Base-by-base conservation (phyloP, 2,797 vertebrate genomes). In the Coendou prehensilis region DNA sequence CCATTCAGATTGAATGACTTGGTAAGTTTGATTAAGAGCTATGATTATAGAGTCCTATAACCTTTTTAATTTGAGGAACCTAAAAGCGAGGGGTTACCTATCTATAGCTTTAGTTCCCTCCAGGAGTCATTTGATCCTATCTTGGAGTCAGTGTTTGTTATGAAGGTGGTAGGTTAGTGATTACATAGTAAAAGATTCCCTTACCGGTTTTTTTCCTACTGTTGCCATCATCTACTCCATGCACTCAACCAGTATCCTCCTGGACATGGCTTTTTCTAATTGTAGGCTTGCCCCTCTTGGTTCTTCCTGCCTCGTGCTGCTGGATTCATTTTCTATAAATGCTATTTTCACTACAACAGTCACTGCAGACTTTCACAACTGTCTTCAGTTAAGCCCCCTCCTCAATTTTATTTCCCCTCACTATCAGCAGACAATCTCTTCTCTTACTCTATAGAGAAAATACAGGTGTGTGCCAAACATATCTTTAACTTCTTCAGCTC, bases 401-500 rank as follows among this genome's bases (percentile, higher is more conserved):
- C 76, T 54, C 54, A 45, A 0, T 85, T 30, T 11, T 56, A 23
- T 56, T 20, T 50, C 41, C 67, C 45, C 45, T 95, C 20, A 20
- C 26, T 67, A 9, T 78, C 26, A n/a, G 71, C 41, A 69, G 67
- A 33, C 67, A 81, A 1, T 69, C 41, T 83, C 30, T 37, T 81
- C 18, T 91, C 73, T 75, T 78, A 13, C 47, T 91, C 89, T 94
- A 22, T 61, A 84, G 63, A 93, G 61, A 87, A 96, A 87, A 91
- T 84, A 26, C 0, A 13, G 26, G 47, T 71, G 37, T 63, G 41
- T 78, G 64, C 59, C 50, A 54, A 67, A 64, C 78, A 37, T 50
- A 17, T 18, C 63, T 92, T 63, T 18, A 75, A 30, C 71, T 84
- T 54, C 57, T 82, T 76, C n/a, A 76, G 45, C 30, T 45, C 17